These are phyloP conservation scores for Oryzias woworae DNA, from an alignment of 2,113 vertebrate species.

Conservation along the genomic window DNA sequence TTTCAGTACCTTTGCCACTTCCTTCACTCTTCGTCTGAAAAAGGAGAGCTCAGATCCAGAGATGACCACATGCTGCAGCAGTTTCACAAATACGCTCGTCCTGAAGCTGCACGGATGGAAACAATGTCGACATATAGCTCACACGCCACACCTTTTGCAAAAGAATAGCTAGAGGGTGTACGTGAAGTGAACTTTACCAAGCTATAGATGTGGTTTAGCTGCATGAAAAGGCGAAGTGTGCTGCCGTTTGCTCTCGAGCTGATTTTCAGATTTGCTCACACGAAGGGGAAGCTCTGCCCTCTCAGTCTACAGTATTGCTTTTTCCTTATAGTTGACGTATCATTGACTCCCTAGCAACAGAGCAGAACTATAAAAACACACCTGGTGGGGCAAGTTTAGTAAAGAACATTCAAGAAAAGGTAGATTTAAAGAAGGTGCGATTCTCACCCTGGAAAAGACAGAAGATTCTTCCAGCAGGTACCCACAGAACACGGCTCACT, in stretches of 20 bases:
- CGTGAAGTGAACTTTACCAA: background rate
- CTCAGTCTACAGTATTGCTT: background rate
- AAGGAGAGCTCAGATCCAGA: slow-evolving; percentile 5
- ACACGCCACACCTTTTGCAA: background rate
- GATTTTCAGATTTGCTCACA: background rate
- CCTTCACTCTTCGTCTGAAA: background rate
- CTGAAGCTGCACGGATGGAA: background rate
- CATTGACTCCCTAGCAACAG: background rate
- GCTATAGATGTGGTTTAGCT: background rate
- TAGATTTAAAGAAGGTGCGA: too few relatives aligned
- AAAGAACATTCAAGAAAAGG: background rate
- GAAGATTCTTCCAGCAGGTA: too few relatives aligned
- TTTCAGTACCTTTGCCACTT: slow-evolving; percentile 42
- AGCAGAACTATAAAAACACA: background rate
- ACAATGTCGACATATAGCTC: background rate
- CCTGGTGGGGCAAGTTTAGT: background rate
- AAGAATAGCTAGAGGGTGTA: background rate
- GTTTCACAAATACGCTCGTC: background rate
- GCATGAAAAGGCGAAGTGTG: background rate
- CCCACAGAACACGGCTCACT: too few relatives aligned
- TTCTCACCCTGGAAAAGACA: too few relatives aligned
- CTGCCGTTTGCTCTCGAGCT: background rate
- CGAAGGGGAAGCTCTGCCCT: slow-evolving; percentile 48
- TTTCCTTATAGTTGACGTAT: slow-evolving; percentile 15
- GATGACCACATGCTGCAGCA: slow-evolving; percentile 3